These are phyloP conservation scores for Cataglyphis rosenhaueri DNA, from an alignment of 2,888 invertebrate genomes.

Conservation along the genomic window DNA sequence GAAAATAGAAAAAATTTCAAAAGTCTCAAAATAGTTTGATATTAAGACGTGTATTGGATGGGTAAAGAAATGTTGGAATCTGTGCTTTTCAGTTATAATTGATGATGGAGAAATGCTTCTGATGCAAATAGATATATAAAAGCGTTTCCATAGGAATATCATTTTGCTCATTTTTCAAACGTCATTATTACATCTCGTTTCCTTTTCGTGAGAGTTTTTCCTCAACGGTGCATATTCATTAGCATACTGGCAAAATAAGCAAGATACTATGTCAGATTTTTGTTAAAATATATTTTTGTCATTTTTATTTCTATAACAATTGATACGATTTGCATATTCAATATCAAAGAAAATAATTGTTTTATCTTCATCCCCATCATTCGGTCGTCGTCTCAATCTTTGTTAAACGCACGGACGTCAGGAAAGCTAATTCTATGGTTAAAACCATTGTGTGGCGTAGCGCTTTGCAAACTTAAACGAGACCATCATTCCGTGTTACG, in stretches of 20 bases:
- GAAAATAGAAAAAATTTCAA: not conserved
- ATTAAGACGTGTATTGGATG: constrained; percentile 26
- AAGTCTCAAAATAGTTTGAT: constrained; percentile 17
- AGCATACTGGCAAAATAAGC: constrained; percentile 20
- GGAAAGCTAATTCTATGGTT: constrained; percentile 66
- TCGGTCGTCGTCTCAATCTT: constrained; percentile 25
- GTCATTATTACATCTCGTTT: constrained; percentile 43
- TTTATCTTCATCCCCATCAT: constrained; percentile 24
- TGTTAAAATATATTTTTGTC: not conserved
- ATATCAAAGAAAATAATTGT: constrained; percentile 36
- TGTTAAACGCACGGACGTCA: constrained; percentile 62
- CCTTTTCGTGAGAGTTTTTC: constrained; percentile 10
- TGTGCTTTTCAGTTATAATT: constrained; percentile 55
- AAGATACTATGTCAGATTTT: not conserved
- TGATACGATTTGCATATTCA: not conserved
- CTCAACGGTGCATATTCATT: constrained; percentile 20
- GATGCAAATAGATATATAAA: constrained; percentile 56
- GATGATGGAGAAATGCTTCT: constrained; percentile 53
- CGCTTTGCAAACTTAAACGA: constrained; percentile 66
- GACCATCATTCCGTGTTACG: constrained; percentile 63
- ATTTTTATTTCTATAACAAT: not conserved
- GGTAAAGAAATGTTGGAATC: constrained; percentile 39
- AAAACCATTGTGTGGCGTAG: constrained; percentile 61
- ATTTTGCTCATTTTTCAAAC: constrained; percentile 37
- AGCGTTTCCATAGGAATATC: constrained; percentile 44